Conservation (phyloP, 1,140 invertebrate species). For the Agrypnia vestita region DNA sequence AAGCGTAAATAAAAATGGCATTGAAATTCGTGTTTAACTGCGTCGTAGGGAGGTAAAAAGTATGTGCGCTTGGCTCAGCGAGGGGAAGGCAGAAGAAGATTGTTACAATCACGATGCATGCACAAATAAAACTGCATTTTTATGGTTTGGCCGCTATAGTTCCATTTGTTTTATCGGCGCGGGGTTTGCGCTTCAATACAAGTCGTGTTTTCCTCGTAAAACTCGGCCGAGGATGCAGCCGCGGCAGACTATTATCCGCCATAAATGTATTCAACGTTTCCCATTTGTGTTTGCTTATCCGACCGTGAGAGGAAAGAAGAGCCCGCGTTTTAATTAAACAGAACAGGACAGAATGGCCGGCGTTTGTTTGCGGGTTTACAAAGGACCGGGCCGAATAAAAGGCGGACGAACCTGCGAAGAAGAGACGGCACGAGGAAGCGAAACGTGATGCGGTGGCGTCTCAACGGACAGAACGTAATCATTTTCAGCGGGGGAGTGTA, state of each 20-base stretch:
- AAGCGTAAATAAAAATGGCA: no score
- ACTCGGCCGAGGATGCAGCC: background rate
- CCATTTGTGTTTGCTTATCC: slow-evolving; percentile 30
- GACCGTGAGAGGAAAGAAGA: slow-evolving; percentile 36
- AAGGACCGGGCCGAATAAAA: slow-evolving; percentile 26
- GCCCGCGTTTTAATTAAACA: slow-evolving; percentile 28
- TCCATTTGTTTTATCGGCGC: background rate
- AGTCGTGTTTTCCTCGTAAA: background rate
- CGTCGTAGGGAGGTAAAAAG: no score
- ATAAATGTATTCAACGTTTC: slow-evolving; percentile 20
- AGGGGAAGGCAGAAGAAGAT: no score
- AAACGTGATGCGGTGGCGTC: slow-evolving; percentile 1
- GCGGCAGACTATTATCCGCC: slow-evolving; percentile 10
- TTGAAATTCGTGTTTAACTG: no score
- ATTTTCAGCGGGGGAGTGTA: background rate
- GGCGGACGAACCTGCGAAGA: slow-evolving; percentile 11
- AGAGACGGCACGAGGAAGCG: slow-evolving; percentile 13
- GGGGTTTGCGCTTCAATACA: no score
- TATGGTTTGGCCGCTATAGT: background rate
- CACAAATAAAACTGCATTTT: no score
- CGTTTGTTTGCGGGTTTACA: slow-evolving; percentile 23
- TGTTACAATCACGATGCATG: no score
- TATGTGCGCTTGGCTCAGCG: no score
- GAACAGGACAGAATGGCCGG: slow-evolving; percentile 1
- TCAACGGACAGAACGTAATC: slow-evolving; percentile 9